A percentile compares a stretch with the other conserved stretches of the same genome.
Conservation (phyloP, 2,888 invertebrate genomes). For the Artemia sinica region DNA sequence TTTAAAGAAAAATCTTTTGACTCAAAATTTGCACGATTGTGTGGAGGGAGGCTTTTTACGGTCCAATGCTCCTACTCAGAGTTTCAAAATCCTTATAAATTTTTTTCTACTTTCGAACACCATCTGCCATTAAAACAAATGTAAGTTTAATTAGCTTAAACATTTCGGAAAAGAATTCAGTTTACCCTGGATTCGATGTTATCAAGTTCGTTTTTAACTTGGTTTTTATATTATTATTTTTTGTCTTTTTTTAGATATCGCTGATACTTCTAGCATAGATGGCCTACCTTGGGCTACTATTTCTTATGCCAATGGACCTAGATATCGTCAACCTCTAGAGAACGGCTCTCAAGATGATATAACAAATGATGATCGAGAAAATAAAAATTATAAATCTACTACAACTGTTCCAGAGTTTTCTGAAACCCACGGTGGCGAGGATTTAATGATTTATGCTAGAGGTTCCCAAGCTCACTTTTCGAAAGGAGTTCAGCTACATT, state of each 20-base stretch:
- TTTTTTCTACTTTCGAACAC: too few relatives aligned
- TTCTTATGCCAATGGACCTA: conserved; percentile 57
- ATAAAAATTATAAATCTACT: conserved; percentile 17
- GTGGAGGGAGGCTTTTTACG: too few relatives aligned
- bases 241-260: conserved; percentile 28
- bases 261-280: conserved; percentile 36
- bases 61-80: too few relatives aligned
- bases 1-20: too few relatives aligned
- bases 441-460: conserved; percentile 33
- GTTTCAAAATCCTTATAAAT: too few relatives aligned
- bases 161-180: too few relatives aligned
- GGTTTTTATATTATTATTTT: too few relatives aligned
- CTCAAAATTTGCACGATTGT: too few relatives aligned
- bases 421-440: conserved; percentile 31
- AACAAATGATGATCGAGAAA: conserved; percentile 23
- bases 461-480: conserved; percentile 44
- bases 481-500: conserved; percentile 46
- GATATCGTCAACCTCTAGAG: conserved; percentile 33
- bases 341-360: neutral
- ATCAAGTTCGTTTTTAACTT: too few relatives aligned
- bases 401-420: conserved; percentile 23
- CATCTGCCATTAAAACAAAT: too few relatives aligned
- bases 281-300: conserved; percentile 46
- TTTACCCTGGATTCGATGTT: too few relatives aligned
- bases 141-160: too few relatives aligned